A percentile compares a stretch with the other conserved stretches of the same genome.
phyloP scores from a whole-genome alignment of 2,888 invertebrate genomes.

The Cosmia trapezina region DNA sequence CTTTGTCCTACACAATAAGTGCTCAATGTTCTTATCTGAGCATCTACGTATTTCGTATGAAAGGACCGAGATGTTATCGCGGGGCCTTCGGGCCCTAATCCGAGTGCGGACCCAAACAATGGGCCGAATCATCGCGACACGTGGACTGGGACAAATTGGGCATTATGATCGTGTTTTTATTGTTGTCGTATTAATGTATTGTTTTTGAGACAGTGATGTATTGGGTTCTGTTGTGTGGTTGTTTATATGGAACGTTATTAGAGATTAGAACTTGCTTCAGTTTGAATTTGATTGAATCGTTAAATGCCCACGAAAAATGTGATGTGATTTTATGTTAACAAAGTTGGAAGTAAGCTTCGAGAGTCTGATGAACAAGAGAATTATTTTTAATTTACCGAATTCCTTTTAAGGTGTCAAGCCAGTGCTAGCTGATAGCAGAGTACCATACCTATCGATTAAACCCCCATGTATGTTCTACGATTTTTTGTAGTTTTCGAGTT shows the following conservation, averaged over 20 bases:
- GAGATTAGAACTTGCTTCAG: too few species aligned
- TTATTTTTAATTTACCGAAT: neutral
- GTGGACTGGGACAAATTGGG: slow-evolving; percentile 84
- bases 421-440: too few species aligned
- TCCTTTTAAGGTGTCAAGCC: too few species aligned
- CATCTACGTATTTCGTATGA: slow-evolving; percentile 73
- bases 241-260: slow-evolving; percentile 14
- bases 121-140: slow-evolving; percentile 77
- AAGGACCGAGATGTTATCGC: slow-evolving; percentile 83
- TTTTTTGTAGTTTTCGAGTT: too few species aligned
- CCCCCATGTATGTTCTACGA: too few species aligned
- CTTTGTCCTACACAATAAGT: slow-evolving; percentile 77
- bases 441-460: too few species aligned
- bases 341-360: neutral
- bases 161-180: slow-evolving; percentile 72
- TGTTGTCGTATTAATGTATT: slow-evolving; percentile 56
- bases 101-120: slow-evolving; percentile 81
- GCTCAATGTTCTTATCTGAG: slow-evolving; percentile 78
- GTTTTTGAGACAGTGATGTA: slow-evolving; percentile 59
- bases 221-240: slow-evolving; percentile 40
- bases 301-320: neutral
- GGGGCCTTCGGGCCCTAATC: slow-evolving; percentile 71
- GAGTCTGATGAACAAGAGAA: too few species aligned
- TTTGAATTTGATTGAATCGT: slow-evolving; percentile 2
- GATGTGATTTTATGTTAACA: neutral